Conservation (phyloP, 2,113 vertebrate genomes). For the Rhynchomys soricoides region DNA sequence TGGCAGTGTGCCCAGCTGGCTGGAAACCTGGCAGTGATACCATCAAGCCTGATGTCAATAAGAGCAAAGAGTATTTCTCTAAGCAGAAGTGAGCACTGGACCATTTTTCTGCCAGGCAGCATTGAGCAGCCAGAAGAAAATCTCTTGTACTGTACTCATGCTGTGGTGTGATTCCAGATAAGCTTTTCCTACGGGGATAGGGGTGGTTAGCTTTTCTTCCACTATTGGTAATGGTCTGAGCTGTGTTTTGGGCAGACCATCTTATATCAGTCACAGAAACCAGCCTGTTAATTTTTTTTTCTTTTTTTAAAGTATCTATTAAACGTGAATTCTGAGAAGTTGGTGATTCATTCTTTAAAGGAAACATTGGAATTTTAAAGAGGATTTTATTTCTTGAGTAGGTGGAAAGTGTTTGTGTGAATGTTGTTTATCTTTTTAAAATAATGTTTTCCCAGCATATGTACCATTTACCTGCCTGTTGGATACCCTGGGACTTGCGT, state of each 20-base stretch:
- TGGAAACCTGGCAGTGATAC: slow-evolving; percentile 99
- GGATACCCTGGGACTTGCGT: neutral
- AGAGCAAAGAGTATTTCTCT: slow-evolving; percentile 98
- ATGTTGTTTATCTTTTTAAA: neutral
- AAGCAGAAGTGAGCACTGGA: slow-evolving; percentile 87
- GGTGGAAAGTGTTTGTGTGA: neutral
- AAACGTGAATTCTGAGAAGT: slow-evolving; percentile 66
- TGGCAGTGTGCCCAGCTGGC: slow-evolving; percentile 97
- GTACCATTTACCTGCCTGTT: neutral
- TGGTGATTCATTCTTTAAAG: slow-evolving; percentile 39
- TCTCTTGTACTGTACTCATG: slow-evolving; percentile 72
- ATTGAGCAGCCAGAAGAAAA: neutral
- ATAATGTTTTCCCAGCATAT: neutral
- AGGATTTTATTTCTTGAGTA: neutral
- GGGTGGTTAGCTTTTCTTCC: slow-evolving; percentile 23
- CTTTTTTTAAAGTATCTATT: slow-evolving; percentile 66
- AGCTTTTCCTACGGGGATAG: slow-evolving; percentile 16
- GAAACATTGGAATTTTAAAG: neutral
- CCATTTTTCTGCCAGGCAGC: neutral
- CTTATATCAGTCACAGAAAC: neutral
- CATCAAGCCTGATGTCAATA: slow-evolving; percentile 97
- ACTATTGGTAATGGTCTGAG: neutral
- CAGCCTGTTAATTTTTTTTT: neutral
- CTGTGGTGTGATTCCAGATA: neutral
- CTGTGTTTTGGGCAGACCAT: neutral